These are phyloP conservation scores for Myiagra hebetior DNA, from an alignment of 2,113 vertebrate species.

Conservation along the genomic window DNA sequence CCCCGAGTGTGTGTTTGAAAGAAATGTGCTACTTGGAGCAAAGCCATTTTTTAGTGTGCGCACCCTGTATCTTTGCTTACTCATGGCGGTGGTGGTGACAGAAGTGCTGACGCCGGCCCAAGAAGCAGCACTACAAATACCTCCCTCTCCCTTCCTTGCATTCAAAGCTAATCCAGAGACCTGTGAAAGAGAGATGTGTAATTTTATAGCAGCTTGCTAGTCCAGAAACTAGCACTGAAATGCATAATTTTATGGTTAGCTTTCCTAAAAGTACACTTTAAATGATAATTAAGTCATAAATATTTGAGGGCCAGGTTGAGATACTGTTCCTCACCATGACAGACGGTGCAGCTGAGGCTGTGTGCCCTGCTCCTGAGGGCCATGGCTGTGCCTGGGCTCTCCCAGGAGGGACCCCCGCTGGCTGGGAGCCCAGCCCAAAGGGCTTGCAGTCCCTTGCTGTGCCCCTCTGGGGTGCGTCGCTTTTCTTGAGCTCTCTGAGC, in stretches of 20 bases:
- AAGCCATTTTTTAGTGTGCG: background rate
- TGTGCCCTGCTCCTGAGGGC: accelerated
- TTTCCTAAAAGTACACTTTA: background rate
- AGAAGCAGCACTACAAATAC: background rate
- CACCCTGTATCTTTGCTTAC: constrained; percentile 42
- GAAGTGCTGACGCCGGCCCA: background rate
- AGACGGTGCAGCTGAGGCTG: accelerated
- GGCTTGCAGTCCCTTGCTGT: background rate
- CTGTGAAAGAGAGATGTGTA: background rate
- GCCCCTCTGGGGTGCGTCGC: accelerated
- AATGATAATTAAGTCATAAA: background rate
- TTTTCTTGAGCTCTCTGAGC: background rate
- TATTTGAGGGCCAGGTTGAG: background rate
- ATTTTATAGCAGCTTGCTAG: background rate
- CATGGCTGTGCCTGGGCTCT: accelerated
- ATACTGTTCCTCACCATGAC: accelerated
- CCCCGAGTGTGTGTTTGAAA: constrained; percentile 53
- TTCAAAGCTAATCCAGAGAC: constrained; percentile 13
- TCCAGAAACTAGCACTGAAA: background rate
- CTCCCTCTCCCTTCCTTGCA: background rate
- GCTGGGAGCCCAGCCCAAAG: background rate
- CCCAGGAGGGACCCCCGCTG: accelerated
- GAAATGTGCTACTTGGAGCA: constrained; percentile 65
- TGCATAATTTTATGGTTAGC: background rate
- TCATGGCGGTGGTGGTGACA: constrained; percentile 37